Conservation (phyloP, 2,888 invertebrate genomes). For the Therioaphis trifolii region DNA sequence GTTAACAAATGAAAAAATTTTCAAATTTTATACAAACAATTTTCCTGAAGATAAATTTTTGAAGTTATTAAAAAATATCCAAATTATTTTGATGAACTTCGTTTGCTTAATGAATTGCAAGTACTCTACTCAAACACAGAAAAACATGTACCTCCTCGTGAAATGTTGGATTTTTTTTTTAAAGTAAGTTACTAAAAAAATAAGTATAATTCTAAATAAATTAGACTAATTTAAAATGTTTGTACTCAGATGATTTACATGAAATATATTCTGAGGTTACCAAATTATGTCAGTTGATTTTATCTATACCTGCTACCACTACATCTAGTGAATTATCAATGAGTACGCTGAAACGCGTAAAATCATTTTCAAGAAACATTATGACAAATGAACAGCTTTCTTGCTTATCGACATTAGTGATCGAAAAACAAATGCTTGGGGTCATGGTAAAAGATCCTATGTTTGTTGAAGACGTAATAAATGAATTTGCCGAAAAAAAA, state of each 20-base stretch:
- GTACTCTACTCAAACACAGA: too few relatives aligned
- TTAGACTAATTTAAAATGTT: too few relatives aligned
- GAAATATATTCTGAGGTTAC: too few relatives aligned
- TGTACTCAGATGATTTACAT: slow-evolving; percentile 1
- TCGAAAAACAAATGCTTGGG: slow-evolving; percentile 45
- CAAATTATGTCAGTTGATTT: slow-evolving; percentile 1
- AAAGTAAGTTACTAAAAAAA: too few relatives aligned
- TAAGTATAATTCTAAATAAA: too few relatives aligned
- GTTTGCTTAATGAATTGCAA: too few relatives aligned
- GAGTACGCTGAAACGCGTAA: slow-evolving; percentile 33
- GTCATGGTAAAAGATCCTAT: slow-evolving; percentile 21
- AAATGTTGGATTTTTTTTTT: too few relatives aligned
- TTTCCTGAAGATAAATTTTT: slow-evolving; percentile 15
- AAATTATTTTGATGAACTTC: too few relatives aligned
- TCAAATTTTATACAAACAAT: slow-evolving; percentile 21
- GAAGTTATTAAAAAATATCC: too few relatives aligned
- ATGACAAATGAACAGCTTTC: slow-evolving; percentile 41
- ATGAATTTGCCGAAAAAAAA: slow-evolving; percentile 30
- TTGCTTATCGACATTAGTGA: too few relatives aligned
- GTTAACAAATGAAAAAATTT: slow-evolving; percentile 1
- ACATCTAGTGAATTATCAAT: slow-evolving; percentile 30
- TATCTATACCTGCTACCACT: too few relatives aligned
- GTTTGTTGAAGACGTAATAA: slow-evolving; percentile 39
- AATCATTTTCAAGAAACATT: slow-evolving; percentile 35
- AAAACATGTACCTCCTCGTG: too few relatives aligned